phyloP scores from a whole-genome alignment of 2,113 vertebrate species.

The Anarhynchus alexandrinus region DNA sequence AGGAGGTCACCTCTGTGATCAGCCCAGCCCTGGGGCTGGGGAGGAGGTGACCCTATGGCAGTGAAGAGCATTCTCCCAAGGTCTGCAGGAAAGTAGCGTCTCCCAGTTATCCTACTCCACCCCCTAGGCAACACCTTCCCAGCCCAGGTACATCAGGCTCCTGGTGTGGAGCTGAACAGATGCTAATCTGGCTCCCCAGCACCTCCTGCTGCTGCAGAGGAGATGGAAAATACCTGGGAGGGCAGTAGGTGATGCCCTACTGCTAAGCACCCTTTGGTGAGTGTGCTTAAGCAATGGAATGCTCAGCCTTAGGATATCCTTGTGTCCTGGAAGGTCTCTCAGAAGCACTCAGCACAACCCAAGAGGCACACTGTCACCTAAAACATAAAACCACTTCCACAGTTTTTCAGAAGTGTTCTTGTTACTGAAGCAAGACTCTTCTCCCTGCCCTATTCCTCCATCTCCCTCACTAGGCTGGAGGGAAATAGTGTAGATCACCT shows the following conservation, averaged over 20 bases:
- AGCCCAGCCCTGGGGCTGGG: background rate
- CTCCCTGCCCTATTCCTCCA: background rate
- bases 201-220: background rate
- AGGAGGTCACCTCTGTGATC: background rate
- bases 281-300: rapidly evolving
- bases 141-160: background rate
- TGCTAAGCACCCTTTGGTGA: background rate
- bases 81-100: background rate
- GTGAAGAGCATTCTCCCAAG: background rate
- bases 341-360: background rate
- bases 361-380: rapidly evolving
- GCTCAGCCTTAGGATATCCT: background rate
- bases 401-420: background rate
- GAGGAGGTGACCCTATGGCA: background rate
- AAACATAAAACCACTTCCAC: background rate
- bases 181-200: rapidly evolving
- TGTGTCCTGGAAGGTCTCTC: background rate
- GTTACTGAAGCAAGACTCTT: background rate
- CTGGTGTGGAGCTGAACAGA: background rate
- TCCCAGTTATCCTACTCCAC: background rate
- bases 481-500: background rate
- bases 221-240: background rate
- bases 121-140: background rate
- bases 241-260: background rate
- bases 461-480: background rate